A percentile compares a stretch with the other conserved stretches of the same genome.
Evolutionary conservation across 2,888 invertebrate species (phyloP).

Genomic region (Opisthograptis luteolata): DNA sequence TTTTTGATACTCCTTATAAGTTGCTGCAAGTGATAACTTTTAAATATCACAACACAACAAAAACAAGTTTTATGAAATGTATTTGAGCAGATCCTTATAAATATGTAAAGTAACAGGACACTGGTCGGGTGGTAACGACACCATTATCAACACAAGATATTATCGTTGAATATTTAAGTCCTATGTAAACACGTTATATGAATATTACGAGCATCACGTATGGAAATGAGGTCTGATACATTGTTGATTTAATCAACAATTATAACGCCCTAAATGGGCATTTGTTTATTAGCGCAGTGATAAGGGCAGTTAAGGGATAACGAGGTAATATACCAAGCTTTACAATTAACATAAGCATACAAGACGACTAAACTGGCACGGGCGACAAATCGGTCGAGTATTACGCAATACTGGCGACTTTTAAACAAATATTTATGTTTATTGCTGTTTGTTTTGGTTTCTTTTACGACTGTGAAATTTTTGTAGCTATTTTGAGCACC

Average conservation of each 20-base stretch:
- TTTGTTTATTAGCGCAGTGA: conserved; percentile 72
- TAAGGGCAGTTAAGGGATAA: conserved; percentile 70
- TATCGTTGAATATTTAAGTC: conserved; percentile 63
- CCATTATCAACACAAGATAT: conserved; percentile 54
- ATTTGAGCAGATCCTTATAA: conserved; percentile 47
- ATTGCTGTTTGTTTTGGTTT: conserved; percentile 24
- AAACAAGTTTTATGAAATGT: conserved; percentile 46
- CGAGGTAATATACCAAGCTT: conserved; percentile 57
- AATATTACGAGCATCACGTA: conserved; percentile 40
- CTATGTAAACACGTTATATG: conserved; percentile 63
- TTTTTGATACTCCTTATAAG: no score
- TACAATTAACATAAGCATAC: conserved; percentile 53
- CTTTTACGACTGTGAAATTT: conserved; percentile 20
- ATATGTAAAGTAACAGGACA: conserved; percentile 44
- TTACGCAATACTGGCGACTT: conserved; percentile 19
- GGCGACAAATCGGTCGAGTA: conserved; percentile 12
- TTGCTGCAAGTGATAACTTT: conserved; percentile 13
- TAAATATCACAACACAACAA: conserved; percentile 25
- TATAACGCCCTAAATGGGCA: conserved; percentile 68
- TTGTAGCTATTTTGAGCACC: conserved; percentile 18
- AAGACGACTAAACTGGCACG: conserved; percentile 21
- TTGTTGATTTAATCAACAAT: conserved; percentile 72
- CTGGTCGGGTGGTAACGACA: conserved; percentile 40
- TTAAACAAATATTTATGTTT: conserved; percentile 27
- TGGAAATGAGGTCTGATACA: conserved; percentile 60